A percentile compares a stretch with the other conserved stretches of the same genome.
Conservation (phyloP, 53 echinoderm and acorn worm species). For the Echinarachnius parma region DNA sequence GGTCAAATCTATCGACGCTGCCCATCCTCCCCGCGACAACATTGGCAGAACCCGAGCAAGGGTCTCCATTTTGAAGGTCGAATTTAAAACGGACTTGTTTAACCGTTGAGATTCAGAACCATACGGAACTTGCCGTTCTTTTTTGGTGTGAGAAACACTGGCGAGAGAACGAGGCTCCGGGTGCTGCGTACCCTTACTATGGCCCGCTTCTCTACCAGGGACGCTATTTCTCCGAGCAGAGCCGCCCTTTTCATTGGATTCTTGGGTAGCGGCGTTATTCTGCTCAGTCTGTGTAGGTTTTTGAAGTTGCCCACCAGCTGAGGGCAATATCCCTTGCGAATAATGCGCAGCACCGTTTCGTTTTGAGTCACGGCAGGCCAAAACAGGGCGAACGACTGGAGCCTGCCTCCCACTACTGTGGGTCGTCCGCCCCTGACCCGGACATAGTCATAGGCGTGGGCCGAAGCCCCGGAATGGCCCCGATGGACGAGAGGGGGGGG, state of each 20-base stretch:
- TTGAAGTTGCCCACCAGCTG: too few species aligned
- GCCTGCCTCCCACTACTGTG: too few species aligned
- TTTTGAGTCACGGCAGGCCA: too few species aligned
- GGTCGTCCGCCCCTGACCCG: too few species aligned
- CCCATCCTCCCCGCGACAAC: constrained; percentile 1
- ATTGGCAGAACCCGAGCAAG: constrained; percentile 27
- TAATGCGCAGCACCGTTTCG: too few species aligned
- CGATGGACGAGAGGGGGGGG: too few species aligned
- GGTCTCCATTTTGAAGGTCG: constrained; percentile 38
- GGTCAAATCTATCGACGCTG: constrained; percentile 20
- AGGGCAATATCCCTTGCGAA: too few species aligned
- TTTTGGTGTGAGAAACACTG: constrained; percentile 5
- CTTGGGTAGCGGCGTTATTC: constrained; percentile 16
- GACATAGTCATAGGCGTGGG: too few species aligned
- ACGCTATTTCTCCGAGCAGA: constrained; percentile 11
- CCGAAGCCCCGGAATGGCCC: too few species aligned
- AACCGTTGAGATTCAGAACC: constrained; percentile 26
- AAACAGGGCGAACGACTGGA: too few species aligned
- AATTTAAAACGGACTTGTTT: constrained; percentile 5
- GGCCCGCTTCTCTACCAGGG: constrained; percentile 4
- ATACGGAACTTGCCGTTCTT: constrained; percentile 10
- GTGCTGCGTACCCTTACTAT: neutral
- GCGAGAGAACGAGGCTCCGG: constrained; percentile 2
- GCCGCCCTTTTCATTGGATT: neutral
- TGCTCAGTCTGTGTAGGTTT: too few species aligned